Evolutionary conservation across 2,797 vertebrate genomes (phyloP), one percentile per base, ranked within the genome.

Genomic region (Smutsia temminckii): DNA sequence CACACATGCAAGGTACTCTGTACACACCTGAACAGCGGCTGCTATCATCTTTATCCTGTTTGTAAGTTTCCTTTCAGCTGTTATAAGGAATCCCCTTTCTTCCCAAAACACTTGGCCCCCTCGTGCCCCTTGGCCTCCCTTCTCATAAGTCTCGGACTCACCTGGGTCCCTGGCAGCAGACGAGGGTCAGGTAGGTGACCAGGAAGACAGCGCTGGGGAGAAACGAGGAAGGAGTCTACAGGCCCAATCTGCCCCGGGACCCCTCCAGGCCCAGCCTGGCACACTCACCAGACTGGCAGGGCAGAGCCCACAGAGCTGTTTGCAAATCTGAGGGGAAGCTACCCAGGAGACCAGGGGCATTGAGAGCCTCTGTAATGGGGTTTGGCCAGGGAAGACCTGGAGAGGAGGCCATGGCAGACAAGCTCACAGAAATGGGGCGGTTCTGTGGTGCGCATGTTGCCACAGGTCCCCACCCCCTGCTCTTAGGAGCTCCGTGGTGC

Each of bases 91-190:
- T 21, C 59, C 66, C 40, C 42, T 78, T 90, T 81, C 61, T 84
- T 77, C 63, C 61, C 49, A 12, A 68, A 81, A 75, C 14, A 25
- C n/a, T 75, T 20, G 11, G 32, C 8, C 23, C 3, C 20, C 32
- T 8, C 4, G 4, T 29, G 16, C 14, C 8, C 10, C 27, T 18
- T 1, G 21, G 75, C 34, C 68, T 29, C 64, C 66, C 66, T 93
- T 74, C 55, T 80, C 83, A 13, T 80, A 55, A 59, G n/a, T 42
- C 42, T 40, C 34, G 25, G 64, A 96, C 98, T 99, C 98, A 99
- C 99, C 99, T 98, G n/a, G 99, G 99, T 61, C 98, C 99, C 98
- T 99, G 98, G 97, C 99, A 99, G 98, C 99, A 99, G 91, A 97
- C 97, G 88, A 99, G 98, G 94, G 99, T 98, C 97, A 99, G 97